phyloP scores from a whole-genome alignment of 1,140 invertebrate species.

The Drosophila sucinea region DNA sequence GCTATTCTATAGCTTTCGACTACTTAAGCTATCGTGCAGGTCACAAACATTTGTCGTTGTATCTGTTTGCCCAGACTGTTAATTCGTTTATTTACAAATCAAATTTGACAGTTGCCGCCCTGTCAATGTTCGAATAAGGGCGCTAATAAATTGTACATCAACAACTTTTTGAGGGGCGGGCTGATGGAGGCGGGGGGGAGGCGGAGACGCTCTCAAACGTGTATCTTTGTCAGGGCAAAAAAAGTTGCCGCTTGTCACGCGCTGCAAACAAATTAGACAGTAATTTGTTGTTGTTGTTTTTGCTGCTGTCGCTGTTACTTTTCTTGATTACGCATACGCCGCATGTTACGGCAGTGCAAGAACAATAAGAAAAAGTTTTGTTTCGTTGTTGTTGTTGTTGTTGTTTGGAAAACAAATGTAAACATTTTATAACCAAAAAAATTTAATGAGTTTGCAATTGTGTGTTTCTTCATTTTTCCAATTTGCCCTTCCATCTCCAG shows the following conservation, averaged over 20 bases:
- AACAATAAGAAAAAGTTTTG: conserved; percentile 44
- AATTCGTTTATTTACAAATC: conserved; percentile 54
- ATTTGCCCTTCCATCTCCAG: background rate
- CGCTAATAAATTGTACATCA: conserved; percentile 55
- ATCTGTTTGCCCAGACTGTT: conserved; percentile 21
- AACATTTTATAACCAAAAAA: conserved; percentile 37
- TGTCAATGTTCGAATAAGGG: conserved; percentile 39
- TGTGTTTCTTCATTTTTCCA: background rate
- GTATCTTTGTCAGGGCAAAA: conserved; percentile 22
- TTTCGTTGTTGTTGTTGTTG: background rate
- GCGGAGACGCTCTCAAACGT: conserved; percentile 1
- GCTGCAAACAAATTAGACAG: conserved; percentile 58
- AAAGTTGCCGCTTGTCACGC: conserved; percentile 49
- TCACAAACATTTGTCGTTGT: background rate
- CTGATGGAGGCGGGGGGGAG: too few relatives aligned
- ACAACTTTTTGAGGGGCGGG: conserved; percentile 14
- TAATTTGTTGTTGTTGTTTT: conserved; percentile 38
- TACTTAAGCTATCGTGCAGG: too few relatives aligned
- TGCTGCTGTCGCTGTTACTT: conserved; percentile 3
- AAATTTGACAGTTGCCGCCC: conserved; percentile 35
- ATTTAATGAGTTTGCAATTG: conserved; percentile 52
- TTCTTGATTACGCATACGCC: conserved; percentile 64
- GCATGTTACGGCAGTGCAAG: conserved; percentile 36
- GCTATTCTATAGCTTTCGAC: background rate
- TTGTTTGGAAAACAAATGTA: conserved; percentile 23